These are phyloP conservation scores for Ceratina australensis DNA, from an alignment of 1,140 invertebrate species.

Conservation along the genomic window DNA sequence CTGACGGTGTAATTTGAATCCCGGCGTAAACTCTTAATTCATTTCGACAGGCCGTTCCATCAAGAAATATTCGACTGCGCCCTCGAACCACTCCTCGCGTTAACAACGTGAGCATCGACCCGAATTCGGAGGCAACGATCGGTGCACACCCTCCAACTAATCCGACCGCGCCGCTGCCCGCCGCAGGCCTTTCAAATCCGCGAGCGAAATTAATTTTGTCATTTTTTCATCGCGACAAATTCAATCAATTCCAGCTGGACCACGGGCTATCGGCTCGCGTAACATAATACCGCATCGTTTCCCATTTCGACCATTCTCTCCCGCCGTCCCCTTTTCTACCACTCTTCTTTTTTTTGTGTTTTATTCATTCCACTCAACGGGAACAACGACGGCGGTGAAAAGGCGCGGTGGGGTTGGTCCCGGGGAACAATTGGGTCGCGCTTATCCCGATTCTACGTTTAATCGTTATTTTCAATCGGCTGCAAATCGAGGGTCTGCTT, in stretches of 20 bases:
- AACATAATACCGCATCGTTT: slow-evolving; percentile 41
- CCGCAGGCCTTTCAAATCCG: background rate
- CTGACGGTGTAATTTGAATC: no score
- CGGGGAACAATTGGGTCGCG: slow-evolving; percentile 18
- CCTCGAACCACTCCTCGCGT: background rate
- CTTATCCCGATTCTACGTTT: slow-evolving; percentile 39
- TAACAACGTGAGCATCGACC: background rate
- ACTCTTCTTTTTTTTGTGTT: background rate
- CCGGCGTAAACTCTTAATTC: background rate
- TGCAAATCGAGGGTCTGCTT: slow-evolving; percentile 43
- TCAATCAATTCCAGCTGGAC: slow-evolving; percentile 22
- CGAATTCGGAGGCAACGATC: slow-evolving; percentile 12
- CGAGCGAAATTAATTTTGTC: slow-evolving; percentile 35
- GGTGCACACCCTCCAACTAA: background rate
- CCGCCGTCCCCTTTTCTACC: background rate
- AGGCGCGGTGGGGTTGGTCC: background rate
- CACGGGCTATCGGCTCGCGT: slow-evolving; percentile 4
- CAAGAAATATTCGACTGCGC: background rate
- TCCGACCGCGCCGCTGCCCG: background rate
- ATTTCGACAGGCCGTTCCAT: background rate
- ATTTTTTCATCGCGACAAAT: slow-evolving; percentile 24
- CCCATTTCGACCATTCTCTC: background rate
- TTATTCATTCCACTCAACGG: background rate
- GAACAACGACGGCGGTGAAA: background rate
- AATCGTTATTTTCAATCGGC: slow-evolving; percentile 47